These are phyloP conservation scores for Tridacna crocea DNA, from an alignment of 2,888 invertebrate genomes.

Conservation along the genomic window DNA sequence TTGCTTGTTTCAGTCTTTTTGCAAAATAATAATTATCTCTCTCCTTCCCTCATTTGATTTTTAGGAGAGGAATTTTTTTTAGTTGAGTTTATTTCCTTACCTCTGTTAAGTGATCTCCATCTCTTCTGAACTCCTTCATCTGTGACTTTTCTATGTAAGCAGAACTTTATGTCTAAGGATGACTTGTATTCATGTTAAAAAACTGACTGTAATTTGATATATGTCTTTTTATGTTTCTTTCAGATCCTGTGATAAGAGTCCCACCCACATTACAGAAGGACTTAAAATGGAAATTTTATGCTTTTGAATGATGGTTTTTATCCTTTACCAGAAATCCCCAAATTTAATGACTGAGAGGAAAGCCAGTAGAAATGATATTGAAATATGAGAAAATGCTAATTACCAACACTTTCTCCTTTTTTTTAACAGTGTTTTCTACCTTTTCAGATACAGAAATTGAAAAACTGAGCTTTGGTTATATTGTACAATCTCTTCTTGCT, in stretches of 20 bases:
- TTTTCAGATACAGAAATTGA: no score
- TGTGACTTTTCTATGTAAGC: no score
- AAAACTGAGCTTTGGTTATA: no score
- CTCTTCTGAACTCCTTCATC: no score
- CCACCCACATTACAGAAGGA: conserved; percentile 76
- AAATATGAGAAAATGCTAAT: not conserved
- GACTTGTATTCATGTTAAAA: no score
- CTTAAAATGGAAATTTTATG: conserved; percentile 76
- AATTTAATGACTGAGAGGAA: no score
- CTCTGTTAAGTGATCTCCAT: not conserved
- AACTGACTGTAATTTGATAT: not conserved
- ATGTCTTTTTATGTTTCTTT: conserved; percentile 26
- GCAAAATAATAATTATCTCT: not conserved
- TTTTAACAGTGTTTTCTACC: not conserved
- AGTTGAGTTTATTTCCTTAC: not conserved
- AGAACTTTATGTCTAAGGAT: no score
- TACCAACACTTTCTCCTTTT: not conserved
- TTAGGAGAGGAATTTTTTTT: not conserved
- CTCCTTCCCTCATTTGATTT: not conserved
- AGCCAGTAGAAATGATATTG: no score
- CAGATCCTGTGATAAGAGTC: conserved; percentile 75
- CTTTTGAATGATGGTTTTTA: conserved; percentile 42
- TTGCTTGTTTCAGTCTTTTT: not conserved
- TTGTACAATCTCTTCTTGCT: no score
- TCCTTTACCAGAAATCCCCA: no score